Conservation (phyloP, 2,888 invertebrate species). For the Listrodromus nycthemerus region DNA sequence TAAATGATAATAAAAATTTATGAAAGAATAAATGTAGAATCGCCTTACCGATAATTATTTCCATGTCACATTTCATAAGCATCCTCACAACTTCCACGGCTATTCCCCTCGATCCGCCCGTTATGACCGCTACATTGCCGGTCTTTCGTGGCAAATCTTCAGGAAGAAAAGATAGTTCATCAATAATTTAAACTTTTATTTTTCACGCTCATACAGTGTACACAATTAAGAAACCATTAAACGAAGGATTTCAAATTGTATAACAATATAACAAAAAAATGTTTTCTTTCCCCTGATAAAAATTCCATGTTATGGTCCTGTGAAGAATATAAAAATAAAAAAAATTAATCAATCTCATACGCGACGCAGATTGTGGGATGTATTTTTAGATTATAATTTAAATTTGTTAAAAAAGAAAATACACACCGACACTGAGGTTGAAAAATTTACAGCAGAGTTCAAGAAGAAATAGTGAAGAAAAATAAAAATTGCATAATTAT, state of each 20-base stretch:
- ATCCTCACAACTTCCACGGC: conserved; percentile 91
- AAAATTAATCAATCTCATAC: too few species aligned
- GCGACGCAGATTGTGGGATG: too few species aligned
- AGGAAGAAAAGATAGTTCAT: conserved; percentile 55
- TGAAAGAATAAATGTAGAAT: background rate
- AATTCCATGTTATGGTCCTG: background rate
- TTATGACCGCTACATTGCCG: conserved; percentile 91
- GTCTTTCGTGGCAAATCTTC: conserved; percentile 88
- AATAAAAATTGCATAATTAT: background rate
- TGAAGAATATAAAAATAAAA: too few species aligned
- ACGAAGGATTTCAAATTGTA: background rate
- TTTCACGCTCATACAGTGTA: background rate
- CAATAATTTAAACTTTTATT: background rate
- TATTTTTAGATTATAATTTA: too few species aligned
- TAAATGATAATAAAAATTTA: background rate
- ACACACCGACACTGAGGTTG: too few species aligned
- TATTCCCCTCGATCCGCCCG: conserved; percentile 95
- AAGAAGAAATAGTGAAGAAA: too few species aligned
- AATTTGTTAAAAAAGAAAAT: too few species aligned
- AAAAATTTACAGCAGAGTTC: background rate
- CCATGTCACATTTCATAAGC: conserved; percentile 91
- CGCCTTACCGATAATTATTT: conserved; percentile 89
- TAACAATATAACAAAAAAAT: background rate
- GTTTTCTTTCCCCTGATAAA: background rate
- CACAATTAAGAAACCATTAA: background rate